Base-by-base conservation (phyloP, 2,113 vertebrate genomes). In the Toxotes chatareus region DNA sequence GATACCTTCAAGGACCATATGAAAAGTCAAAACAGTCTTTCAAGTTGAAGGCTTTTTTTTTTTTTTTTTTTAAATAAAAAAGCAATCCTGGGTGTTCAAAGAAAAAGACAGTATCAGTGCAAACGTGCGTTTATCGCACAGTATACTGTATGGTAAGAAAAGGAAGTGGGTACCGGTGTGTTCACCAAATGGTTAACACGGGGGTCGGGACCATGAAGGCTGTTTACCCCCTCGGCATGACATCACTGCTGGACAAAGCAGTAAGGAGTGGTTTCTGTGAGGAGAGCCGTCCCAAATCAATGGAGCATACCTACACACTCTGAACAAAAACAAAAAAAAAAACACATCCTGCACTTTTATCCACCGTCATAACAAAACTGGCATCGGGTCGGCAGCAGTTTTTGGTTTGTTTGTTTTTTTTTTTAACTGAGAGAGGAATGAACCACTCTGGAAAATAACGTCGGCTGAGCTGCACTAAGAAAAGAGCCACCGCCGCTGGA, bases 211-310 rank as follows among this genome's bases (percentile, higher is more conserved):
- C 76, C 21, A 32, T 4, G 42, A 11, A 76, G 73, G 40, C 63
- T 66, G 4, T 23, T 32, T 63, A 38, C 67, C 77, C 75, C 66
- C 86, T 64, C 80, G 46, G 47, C 0, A 83, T 94, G 94, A 94
- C 92, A 85, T 92, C 94, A 94, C 79, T 76, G 83, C 91, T 83
- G 91, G 94, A 93, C 93, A 89, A 89, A 94, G 89, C 89, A 84
- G 86, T 66, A 86, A 92, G 94, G 94, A 93, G 93, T 93, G 94
- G 93, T 91, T 92, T 83, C 82, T 82, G 71, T 47, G 38, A 47
- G 32, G 76, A 83, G 73, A 86, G 34, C 3, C 78, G 80, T 80
- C 73, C 79, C 72, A 81, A 78, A 90, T 87, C 92, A 92, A 93
- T 92, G 89, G 78, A 85, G 31, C 74, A 62, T 0, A 79, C 47